Evolutionary conservation across 2,113 vertebrate species (phyloP).

Genomic region (Bettongia penicillata): DNA sequence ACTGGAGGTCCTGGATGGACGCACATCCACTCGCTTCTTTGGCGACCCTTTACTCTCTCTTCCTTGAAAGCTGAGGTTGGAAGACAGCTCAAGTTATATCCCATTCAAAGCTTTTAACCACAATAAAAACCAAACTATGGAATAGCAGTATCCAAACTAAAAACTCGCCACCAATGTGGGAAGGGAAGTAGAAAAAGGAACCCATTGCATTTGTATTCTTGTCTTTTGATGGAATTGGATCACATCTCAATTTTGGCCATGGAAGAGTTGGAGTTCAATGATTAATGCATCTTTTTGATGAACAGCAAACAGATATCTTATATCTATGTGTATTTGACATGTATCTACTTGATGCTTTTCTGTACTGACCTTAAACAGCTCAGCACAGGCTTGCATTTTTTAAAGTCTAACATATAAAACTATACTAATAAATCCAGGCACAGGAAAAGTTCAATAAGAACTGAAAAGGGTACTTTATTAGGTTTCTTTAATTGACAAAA

Average conservation of each 20-base stretch:
- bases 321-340: background rate
- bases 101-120: background rate
- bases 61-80: slow-evolving; percentile 88
- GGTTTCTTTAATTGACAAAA: background rate
- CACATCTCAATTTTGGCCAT: background rate
- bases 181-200: background rate
- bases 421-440: background rate
- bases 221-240: background rate
- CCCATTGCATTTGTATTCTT: background rate
- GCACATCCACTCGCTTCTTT: slow-evolving; percentile 89
- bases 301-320: background rate
- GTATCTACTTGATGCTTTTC: background rate
- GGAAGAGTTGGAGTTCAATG: background rate
- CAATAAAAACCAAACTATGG: background rate
- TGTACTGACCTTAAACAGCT: background rate
- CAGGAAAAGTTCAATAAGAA: background rate
- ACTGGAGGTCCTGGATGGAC: slow-evolving; percentile 89
- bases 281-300: background rate
- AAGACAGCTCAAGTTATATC: rapidly evolving
- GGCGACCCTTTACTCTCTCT: slow-evolving; percentile 92
- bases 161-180: background rate
- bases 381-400: background rate
- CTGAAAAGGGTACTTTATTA: rapidly evolving
- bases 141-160: background rate
- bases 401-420: background rate